A percentile compares a stretch with the other conserved stretches of the same genome.
Conservation (phyloP, 2,888 invertebrate genomes). For the Hypercompe scribonia region DNA sequence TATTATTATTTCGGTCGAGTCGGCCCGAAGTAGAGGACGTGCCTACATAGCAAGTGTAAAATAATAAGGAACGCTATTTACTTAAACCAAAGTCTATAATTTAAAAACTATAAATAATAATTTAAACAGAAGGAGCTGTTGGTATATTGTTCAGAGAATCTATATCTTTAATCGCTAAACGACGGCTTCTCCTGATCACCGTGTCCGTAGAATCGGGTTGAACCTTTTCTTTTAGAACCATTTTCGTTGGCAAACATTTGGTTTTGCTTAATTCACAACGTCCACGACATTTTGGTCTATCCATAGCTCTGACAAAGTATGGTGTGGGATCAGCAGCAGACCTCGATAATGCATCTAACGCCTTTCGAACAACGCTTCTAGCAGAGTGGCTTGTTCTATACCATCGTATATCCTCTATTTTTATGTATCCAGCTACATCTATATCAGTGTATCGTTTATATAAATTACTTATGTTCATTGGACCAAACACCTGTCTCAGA, state of each 20-base stretch:
- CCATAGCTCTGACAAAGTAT: constrained; percentile 38
- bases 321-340: constrained; percentile 42
- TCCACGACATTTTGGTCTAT: background rate
- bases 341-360: constrained; percentile 45
- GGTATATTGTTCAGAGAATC: background rate
- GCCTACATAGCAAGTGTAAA: background rate
- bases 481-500: constrained; percentile 57
- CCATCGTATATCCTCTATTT: constrained; percentile 63
- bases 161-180: constrained; percentile 14
- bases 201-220: background rate
- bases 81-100: background rate
- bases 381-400: constrained; percentile 44
- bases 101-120: background rate
- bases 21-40: background rate
- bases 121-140: background rate
- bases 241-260: background rate
- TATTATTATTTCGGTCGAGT: too few species aligned
- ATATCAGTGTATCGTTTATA: constrained; percentile 62
- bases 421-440: constrained; percentile 56
- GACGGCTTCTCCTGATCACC: constrained; percentile 18
- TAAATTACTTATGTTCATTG: constrained; percentile 26
- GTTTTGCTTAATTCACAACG: background rate
- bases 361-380: constrained; percentile 39
- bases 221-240: background rate
- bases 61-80: background rate